Evolutionary conservation across 1,140 invertebrate genomes (phyloP).

Genomic region (Eueides isabella): DNA sequence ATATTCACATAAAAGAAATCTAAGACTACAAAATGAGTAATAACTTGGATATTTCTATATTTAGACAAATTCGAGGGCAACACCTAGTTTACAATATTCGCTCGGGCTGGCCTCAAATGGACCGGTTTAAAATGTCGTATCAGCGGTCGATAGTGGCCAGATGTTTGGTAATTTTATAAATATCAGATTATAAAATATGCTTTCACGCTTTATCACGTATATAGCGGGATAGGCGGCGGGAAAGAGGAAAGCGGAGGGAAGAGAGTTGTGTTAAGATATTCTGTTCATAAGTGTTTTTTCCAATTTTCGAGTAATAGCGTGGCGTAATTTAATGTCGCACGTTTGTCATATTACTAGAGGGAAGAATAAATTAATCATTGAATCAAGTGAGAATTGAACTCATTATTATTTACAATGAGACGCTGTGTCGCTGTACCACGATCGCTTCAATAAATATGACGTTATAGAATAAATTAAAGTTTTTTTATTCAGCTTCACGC

Average conservation of each 20-base stretch:
- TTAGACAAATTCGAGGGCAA: constrained; percentile 11
- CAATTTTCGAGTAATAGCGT: neutral
- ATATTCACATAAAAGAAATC: neutral
- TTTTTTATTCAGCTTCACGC: rapidly evolving
- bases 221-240: too few relatives aligned
- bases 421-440: neutral
- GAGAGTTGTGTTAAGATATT: neutral
- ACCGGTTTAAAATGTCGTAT: constrained; percentile 11
- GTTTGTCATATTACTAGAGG: neutral
- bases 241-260: neutral
- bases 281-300: neutral
- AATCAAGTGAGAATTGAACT: neutral
- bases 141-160: neutral
- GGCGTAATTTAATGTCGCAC: neutral
- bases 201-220: neutral
- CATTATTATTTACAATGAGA: neutral
- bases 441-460: too few relatives aligned
- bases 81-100: constrained; percentile 13
- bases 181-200: neutral
- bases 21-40: neutral
- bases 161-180: constrained; percentile 6
- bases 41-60: constrained; percentile 2
- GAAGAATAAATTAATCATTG: neutral
- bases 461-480: too few relatives aligned
- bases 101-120: neutral